Percentiles rank a stretch among this genome's conserved stretches.
These are phyloP conservation scores for Bryconaethiops microstoma DNA, from an alignment of 2,797 vertebrate species.

Conservation along the genomic window DNA sequence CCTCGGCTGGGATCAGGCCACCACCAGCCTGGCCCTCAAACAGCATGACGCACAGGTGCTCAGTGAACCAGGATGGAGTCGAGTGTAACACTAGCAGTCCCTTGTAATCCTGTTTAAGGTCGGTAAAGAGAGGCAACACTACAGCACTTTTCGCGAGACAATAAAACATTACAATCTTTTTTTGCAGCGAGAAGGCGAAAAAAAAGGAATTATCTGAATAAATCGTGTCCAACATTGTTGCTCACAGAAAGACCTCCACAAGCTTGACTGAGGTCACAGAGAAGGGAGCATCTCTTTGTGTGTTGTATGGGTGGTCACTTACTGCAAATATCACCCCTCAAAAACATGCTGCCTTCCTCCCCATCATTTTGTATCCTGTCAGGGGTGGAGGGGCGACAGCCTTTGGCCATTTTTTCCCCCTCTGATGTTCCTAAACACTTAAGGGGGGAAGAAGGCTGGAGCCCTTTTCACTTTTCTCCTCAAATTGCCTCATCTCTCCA, in stretches of 20 bases:
- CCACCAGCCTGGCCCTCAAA: constrained; percentile 9
- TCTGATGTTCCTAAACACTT: constrained; percentile 51
- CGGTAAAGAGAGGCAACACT: background rate
- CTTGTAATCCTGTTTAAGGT: constrained; percentile 22
- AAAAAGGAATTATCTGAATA: background rate
- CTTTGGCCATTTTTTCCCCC: constrained; percentile 38
- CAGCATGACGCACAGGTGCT: constrained; percentile 42
- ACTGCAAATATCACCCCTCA: constrained; percentile 3
- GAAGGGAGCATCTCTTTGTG: background rate
- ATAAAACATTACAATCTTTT: background rate
- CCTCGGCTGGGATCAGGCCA: background rate
- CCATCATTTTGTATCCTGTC: constrained; percentile 18
- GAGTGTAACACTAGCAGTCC: constrained; percentile 9
- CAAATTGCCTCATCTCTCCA: constrained; percentile 92
- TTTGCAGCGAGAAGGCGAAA: background rate
- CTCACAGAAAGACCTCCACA: background rate
- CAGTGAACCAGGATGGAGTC: constrained; percentile 29
- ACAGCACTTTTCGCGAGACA: background rate
- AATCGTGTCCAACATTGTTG: background rate
- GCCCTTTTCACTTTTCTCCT: constrained; percentile 84
- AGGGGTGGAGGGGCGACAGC: constrained; percentile 25
- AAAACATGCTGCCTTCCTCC: constrained; percentile 13
- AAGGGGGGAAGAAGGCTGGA: constrained; percentile 67
- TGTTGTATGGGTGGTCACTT: background rate
- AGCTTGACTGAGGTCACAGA: background rate